Evolutionary conservation across 2,888 invertebrate genomes (phyloP).

Genomic region (Eupithecia dodoneata): DNA sequence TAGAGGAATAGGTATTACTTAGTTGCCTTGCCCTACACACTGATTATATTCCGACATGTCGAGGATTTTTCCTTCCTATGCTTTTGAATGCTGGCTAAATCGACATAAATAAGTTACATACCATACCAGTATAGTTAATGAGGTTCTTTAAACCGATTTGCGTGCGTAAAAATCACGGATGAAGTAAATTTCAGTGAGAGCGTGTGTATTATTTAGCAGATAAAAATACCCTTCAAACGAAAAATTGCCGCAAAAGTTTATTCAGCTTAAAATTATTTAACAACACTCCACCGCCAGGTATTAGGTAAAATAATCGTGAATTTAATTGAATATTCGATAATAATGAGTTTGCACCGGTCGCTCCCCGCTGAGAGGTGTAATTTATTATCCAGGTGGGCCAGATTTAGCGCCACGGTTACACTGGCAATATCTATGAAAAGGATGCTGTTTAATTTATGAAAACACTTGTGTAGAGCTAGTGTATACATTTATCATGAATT

Average conservation of each 20-base stretch:
- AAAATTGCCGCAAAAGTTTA: not conserved
- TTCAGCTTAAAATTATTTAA: not conserved
- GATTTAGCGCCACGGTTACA: conserved; percentile 41
- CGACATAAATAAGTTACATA: not conserved
- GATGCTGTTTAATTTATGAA: conserved; percentile 10
- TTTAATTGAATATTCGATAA: conserved; percentile 39
- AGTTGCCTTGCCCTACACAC: not conserved
- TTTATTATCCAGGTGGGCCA: conserved; percentile 42
- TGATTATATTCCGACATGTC: not conserved
- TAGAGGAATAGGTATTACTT: not conserved
- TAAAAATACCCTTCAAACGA: not conserved
- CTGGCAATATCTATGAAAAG: conserved; percentile 35
- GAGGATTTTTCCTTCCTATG: not conserved
- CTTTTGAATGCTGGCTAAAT: not conserved
- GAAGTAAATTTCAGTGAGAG: not conserved
- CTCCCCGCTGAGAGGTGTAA: conserved; percentile 37
- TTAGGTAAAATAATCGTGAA: conserved; percentile 17
- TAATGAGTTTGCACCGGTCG: conserved; percentile 41
- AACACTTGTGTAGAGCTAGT: not conserved
- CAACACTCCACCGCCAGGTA: conserved; percentile 4
- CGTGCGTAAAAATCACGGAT: not conserved
- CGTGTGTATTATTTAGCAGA: not conserved
- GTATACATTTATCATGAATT: not conserved
- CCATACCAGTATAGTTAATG: too few species aligned
- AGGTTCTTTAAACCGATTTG: not conserved